phyloP scores from a whole-genome alignment of 2,888 invertebrate genomes.

The Baccha elongata region DNA sequence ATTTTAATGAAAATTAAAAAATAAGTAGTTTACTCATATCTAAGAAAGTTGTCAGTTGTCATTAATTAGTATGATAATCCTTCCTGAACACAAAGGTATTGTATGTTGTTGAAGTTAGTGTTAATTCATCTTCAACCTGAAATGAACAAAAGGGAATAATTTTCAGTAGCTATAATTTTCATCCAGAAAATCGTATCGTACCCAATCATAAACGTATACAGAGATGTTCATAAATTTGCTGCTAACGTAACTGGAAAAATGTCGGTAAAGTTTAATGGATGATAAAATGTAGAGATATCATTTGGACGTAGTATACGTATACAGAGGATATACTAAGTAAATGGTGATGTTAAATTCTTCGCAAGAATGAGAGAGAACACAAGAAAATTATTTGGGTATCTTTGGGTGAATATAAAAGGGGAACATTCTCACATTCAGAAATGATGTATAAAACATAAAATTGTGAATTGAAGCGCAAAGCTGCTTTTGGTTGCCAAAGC shows the following conservation, averaged over 20 bases:
- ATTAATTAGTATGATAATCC: too few relatives aligned
- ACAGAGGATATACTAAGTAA: conserved; percentile 30
- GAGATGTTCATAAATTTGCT: conserved; percentile 69
- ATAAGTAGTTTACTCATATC: too few relatives aligned
- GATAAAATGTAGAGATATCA: conserved; percentile 68
- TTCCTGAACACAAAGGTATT: too few relatives aligned
- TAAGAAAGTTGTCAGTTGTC: too few relatives aligned
- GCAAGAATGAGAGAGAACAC: conserved; percentile 29
- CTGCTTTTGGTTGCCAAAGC: conserved; percentile 67
- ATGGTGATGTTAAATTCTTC: conserved; percentile 13
- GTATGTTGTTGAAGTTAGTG: too few relatives aligned
- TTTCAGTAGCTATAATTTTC: conserved; percentile 17
- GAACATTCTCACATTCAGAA: conserved; percentile 27
- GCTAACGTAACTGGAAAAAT: conserved; percentile 72
- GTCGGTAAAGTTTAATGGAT: conserved; percentile 72
- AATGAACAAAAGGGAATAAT: neutral
- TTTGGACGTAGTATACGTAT: conserved; percentile 35
- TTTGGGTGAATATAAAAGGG: conserved; percentile 15
- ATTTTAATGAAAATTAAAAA: too few relatives aligned
- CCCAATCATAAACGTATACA: conserved; percentile 66
- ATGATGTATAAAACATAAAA: conserved; percentile 37
- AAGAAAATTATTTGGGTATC: conserved; percentile 50
- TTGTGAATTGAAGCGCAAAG: conserved; percentile 72
- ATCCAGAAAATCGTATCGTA: conserved; percentile 52
- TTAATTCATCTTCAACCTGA: conserved; percentile 6